These are phyloP conservation scores for Panulirus ornatus DNA, from an alignment of 1,140 invertebrate genomes.

Conservation along the genomic window DNA sequence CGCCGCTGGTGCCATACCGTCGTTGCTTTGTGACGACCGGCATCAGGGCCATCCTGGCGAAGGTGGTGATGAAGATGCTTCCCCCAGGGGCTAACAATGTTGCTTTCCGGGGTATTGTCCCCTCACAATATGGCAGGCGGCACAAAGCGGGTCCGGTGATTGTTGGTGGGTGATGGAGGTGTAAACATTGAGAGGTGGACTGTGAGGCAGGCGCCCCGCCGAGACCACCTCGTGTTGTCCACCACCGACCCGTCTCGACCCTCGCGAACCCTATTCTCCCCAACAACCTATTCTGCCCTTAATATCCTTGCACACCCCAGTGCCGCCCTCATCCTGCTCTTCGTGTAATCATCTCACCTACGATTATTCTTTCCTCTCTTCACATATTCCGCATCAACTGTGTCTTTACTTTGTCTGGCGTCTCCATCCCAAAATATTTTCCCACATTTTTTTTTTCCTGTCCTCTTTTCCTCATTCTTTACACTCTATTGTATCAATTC, in stretches of 20 bases:
- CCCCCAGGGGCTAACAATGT: slow-evolving; percentile 53
- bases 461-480: not conserved
- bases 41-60: not conserved
- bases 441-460: not conserved
- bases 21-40: slow-evolving; percentile 29
- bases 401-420: not conserved
- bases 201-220: slow-evolving; percentile 35
- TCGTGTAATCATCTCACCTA: slow-evolving; percentile 24
- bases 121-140: slow-evolving; percentile 39
- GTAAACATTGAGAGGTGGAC: slow-evolving; percentile 60
- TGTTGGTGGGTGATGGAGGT: slow-evolving; percentile 62
- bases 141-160: slow-evolving; percentile 60
- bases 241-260: not conserved
- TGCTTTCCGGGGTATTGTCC: slow-evolving; percentile 51
- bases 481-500: no score
- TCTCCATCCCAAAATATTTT: not conserved
- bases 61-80: slow-evolving; percentile 50
- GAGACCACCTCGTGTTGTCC: slow-evolving; percentile 28
- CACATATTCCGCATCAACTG: not conserved
- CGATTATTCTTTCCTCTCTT: not conserved
- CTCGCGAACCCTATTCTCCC: slow-evolving; percentile 25
- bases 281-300: not conserved
- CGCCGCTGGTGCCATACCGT: slow-evolving; percentile 20
- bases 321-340: not conserved
- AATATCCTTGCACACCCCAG: slow-evolving; percentile 29